A percentile compares a stretch with the other conserved stretches of the same genome.
Conservation (phyloP, 2,113 vertebrate species). For the Pristiophorus japonicus region DNA sequence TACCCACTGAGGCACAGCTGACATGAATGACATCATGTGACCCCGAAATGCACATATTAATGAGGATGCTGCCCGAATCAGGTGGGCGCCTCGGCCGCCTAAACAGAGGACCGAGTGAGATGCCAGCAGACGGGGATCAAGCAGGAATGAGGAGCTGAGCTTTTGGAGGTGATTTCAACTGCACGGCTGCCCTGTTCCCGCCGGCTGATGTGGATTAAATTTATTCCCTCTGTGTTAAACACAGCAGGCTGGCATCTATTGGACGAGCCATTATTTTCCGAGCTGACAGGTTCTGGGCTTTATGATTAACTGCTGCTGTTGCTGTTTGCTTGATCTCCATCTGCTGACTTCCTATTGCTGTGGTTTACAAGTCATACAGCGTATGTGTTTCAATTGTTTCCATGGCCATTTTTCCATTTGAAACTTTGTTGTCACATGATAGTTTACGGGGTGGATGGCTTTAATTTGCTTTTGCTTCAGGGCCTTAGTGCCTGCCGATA, state of each 20-base stretch:
- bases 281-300: background rate
- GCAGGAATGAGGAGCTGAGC: background rate
- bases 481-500: background rate
- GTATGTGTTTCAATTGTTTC: background rate
- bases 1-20: too few relatives aligned
- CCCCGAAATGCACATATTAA: background rate
- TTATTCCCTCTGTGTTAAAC: background rate
- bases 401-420: background rate
- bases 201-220: background rate
- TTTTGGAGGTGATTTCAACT: background rate
- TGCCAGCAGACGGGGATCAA: background rate
- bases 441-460: background rate
- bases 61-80: background rate
- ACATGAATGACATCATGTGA: background rate
- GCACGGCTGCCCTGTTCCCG: background rate
- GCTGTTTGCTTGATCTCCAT: background rate
- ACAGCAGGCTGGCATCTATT: background rate
- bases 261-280: background rate
- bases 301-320: background rate
- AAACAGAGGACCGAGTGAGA: background rate
- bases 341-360: background rate
- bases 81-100: background rate
- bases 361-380: background rate
- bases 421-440: background rate
- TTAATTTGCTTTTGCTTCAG: background rate